These are phyloP conservation scores for Hippocampus abdominalis DNA, from an alignment of 2,113 vertebrate genomes.

Conservation along the genomic window DNA sequence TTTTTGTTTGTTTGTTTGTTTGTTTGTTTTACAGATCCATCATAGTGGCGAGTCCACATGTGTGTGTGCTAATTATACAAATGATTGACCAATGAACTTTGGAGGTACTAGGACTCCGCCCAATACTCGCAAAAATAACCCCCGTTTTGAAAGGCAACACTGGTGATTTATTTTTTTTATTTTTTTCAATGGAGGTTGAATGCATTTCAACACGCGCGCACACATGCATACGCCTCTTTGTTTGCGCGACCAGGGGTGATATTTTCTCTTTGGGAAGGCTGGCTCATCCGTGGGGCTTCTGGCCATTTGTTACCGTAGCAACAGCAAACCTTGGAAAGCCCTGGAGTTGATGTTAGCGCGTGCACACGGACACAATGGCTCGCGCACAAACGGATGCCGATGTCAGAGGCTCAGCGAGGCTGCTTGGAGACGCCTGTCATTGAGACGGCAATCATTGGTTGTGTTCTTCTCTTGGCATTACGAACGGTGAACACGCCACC, in stretches of 20 bases:
- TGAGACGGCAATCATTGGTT: conserved; percentile 3
- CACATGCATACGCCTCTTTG: neutral
- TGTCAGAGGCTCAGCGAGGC: conserved; percentile 27
- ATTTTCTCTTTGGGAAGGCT: conserved; percentile 53
- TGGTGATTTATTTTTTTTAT: no score
- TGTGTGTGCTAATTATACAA: no score
- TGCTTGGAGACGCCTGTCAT: conserved; percentile 14
- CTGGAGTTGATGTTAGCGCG: conserved; percentile 15
- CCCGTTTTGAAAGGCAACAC: no score
- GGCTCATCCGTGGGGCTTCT: conserved; percentile 53
- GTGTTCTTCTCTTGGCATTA: neutral
- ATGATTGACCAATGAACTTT: no score
- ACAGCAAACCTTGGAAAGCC: conserved; percentile 39
- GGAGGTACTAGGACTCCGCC: no score
- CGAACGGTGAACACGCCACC: neutral
- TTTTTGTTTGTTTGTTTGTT: no score
- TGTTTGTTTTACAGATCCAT: no score
- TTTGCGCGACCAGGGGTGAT: conserved; percentile 37
- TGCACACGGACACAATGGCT: conserved; percentile 6
- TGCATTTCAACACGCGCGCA: conserved; percentile 14
- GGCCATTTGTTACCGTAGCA: conserved; percentile 59
- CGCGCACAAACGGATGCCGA: neutral
- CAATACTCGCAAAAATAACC: no score
- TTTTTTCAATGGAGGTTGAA: neutral
- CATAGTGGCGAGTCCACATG: no score